Conservation (phyloP, 2,113 vertebrate genomes). For the Micromys minutus region DNA sequence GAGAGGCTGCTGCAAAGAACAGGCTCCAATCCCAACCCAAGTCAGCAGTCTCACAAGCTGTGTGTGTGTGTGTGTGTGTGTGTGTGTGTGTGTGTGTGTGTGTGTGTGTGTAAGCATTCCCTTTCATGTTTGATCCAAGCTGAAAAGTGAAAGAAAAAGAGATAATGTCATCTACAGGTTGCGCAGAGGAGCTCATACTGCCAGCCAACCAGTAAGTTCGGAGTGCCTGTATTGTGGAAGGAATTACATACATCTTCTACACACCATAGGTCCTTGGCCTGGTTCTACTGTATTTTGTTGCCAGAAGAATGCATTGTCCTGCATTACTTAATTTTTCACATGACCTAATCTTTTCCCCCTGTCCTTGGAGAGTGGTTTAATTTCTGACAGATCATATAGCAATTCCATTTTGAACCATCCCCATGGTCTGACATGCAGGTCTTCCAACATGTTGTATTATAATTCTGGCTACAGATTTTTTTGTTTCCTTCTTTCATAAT, state of each 20-base stretch:
- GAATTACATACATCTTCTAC: not conserved
- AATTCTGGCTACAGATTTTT: not conserved
- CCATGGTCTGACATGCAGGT: not conserved
- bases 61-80: not conserved
- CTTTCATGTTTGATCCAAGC: not conserved
- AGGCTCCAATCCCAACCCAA: not conserved
- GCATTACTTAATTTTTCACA: not conserved
- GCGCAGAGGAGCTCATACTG: not conserved
- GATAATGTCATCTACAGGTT: not conserved
- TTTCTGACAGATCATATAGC: not conserved
- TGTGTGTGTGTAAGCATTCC: not conserved
- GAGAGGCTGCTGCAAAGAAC: conserved; percentile 22
- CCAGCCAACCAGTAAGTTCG: not conserved
- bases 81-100: not conserved
- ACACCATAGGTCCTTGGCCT: not conserved
- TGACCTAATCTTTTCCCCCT: not conserved
- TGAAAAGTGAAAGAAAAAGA: not conserved
- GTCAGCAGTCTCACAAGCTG: not conserved
- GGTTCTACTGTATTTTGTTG: not conserved
- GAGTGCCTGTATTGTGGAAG: not conserved
- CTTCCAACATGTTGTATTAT: not conserved
- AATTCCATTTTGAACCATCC: not conserved
- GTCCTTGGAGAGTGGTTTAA: not conserved
- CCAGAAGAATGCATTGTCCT: not conserved
- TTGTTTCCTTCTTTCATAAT: not conserved